Conservation (phyloP, 2,113 vertebrate species). For the Paramisgurnus dabryanus region DNA sequence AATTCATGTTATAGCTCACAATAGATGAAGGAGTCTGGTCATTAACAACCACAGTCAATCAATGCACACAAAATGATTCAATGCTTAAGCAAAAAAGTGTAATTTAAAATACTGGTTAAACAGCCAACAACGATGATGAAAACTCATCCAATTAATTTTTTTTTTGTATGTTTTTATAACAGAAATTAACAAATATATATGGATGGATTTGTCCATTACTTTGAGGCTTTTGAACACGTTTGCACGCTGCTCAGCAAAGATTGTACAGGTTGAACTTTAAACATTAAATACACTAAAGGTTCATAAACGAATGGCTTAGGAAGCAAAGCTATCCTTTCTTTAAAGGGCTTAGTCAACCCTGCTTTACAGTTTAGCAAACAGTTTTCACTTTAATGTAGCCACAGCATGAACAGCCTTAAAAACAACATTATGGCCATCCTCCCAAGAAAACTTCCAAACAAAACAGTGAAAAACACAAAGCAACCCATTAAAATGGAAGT, state of each 20-base stretch:
- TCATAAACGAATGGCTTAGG: background rate
- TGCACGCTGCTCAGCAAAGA: background rate
- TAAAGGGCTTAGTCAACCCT: background rate
- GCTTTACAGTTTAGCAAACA: background rate
- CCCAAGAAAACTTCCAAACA: background rate
- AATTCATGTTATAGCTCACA: background rate
- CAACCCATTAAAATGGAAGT: background rate
- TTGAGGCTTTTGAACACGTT: too few relatives aligned
- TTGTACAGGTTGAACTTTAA: background rate
- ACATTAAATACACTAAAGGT: background rate
- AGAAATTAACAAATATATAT: background rate
- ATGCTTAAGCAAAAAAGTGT: background rate
- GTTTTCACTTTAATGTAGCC: background rate
- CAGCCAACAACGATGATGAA: too few relatives aligned
- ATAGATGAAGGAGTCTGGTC: background rate
- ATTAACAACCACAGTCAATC: background rate
- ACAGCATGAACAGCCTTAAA: background rate
- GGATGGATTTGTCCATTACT: background rate
- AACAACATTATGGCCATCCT: background rate
- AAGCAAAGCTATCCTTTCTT: background rate
- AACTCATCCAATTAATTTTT: too few relatives aligned
- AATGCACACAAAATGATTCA: background rate
- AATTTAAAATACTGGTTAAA: background rate
- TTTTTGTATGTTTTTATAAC: too few relatives aligned
- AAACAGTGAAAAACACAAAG: background rate